Evolutionary conservation across 2,797 vertebrate species (phyloP).

Genomic region (Sparidentex hasta): DNA sequence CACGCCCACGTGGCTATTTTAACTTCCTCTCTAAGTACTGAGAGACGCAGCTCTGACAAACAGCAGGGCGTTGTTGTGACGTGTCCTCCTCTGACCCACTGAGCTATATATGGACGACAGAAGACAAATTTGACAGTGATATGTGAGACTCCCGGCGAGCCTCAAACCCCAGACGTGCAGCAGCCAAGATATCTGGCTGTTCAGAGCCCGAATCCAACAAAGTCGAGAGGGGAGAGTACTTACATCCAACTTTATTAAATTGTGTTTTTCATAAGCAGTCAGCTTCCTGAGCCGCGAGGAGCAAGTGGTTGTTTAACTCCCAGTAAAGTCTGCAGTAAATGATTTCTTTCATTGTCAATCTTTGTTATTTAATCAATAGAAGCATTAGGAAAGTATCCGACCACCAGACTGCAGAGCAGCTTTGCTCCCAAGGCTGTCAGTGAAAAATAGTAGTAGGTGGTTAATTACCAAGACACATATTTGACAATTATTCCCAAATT

Average conservation of each 20-base stretch:
- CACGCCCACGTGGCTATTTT: neutral
- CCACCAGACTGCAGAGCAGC: no score
- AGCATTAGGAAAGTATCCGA: no score
- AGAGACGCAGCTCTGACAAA: slow-evolving; percentile 15
- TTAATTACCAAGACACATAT: no score
- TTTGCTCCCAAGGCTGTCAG: no score
- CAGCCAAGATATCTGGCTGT: slow-evolving; percentile 14
- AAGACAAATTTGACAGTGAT: slow-evolving; percentile 36
- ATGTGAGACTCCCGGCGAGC: slow-evolving; percentile 26
- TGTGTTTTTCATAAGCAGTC: neutral
- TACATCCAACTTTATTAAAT: neutral
- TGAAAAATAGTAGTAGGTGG: no score
- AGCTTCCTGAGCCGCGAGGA: neutral
- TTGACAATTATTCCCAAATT: no score
- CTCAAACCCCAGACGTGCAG: slow-evolving; percentile 7
- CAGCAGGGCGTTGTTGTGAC: slow-evolving; percentile 18
- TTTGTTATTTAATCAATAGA: no score
- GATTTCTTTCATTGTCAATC: no score
- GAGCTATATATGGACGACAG: slow-evolving; percentile 37
- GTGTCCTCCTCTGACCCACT: slow-evolving; percentile 24
- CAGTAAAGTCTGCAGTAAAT: neutral
- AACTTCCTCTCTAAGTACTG: slow-evolving; percentile 5
- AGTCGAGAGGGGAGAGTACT: slow-evolving; percentile 19
- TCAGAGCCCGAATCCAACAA: slow-evolving; percentile 11
- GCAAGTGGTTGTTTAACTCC: neutral